Percentiles rank a stretch among this genome's conserved stretches.
Conservation (phyloP, 2,113 vertebrate species). For the Mellivora capensis region DNA sequence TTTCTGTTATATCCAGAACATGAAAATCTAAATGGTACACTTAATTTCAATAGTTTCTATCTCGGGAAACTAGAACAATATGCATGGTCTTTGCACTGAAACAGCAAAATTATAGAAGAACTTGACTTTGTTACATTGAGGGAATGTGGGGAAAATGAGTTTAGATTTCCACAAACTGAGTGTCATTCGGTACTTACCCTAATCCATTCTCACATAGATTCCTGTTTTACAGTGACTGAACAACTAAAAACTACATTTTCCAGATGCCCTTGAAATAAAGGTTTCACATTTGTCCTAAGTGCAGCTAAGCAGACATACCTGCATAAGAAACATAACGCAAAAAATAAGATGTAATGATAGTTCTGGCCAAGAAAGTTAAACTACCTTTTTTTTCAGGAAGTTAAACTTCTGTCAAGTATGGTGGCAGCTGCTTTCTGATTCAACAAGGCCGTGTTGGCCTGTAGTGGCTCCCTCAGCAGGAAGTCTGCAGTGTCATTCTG, state of each 20-base stretch:
- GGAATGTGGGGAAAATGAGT: not conserved
- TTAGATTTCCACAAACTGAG: not conserved
- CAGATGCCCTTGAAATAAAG: not conserved
- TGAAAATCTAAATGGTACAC: not conserved
- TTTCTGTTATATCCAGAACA: not conserved
- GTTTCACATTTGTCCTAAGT: not conserved
- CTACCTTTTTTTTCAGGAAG: not conserved
- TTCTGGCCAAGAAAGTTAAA: not conserved
- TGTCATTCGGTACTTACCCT: not conserved
- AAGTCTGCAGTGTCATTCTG: not conserved
- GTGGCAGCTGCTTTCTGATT: not conserved
- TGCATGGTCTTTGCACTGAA: not conserved
- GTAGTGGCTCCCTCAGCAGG: not conserved
- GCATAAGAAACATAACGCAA: not conserved
- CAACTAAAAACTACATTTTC: not conserved
- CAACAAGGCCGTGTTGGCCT: not conserved
- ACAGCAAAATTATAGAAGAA: not conserved
- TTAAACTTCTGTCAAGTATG: not conserved
- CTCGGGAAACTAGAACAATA: slow-evolving; percentile 4
- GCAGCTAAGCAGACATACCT: not conserved
- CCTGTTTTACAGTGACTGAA: not conserved
- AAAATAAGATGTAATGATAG: not conserved
- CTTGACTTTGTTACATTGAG: not conserved
- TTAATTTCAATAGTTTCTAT: slow-evolving; percentile 2
- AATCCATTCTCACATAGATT: not conserved